phyloP scores from a whole-genome alignment of 2,113 vertebrate species.

The Scartelaos histophorus region DNA sequence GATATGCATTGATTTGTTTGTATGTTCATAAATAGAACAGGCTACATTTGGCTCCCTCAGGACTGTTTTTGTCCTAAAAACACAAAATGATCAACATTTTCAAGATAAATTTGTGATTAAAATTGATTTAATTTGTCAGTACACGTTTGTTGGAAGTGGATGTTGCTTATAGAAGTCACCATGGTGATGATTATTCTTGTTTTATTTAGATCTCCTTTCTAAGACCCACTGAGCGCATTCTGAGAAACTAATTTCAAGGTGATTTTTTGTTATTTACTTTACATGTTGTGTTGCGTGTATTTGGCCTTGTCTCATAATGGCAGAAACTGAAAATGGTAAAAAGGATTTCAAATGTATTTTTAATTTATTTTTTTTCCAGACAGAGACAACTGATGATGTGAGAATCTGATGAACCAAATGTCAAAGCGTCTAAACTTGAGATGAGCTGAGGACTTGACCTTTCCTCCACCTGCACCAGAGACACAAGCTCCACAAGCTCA shows the following conservation, averaged over 20 bases:
- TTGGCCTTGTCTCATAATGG: background rate
- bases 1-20: too few relatives aligned
- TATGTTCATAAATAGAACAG: too few relatives aligned
- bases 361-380: background rate
- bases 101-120: too few relatives aligned
- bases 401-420: background rate
- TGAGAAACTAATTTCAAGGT: background rate
- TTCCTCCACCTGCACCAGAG: background rate
- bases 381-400: background rate
- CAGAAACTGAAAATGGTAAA: background rate
- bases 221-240: too few relatives aligned
- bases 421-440: background rate
- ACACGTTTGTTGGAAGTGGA: too few relatives aligned
- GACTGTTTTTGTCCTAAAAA: too few relatives aligned
- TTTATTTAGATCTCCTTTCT: too few relatives aligned
- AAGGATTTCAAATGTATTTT: background rate
- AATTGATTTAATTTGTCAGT: too few relatives aligned
- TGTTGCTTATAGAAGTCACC: too few relatives aligned
- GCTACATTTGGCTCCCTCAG: too few relatives aligned
- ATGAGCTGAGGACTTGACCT: background rate
- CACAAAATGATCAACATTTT: too few relatives aligned
- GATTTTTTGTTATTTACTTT: background rate
- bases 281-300: background rate
- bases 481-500: background rate
- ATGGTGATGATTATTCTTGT: too few relatives aligned